A percentile compares a stretch with the other conserved stretches of the same genome.
phyloP scores from a whole-genome alignment of 2,113 vertebrate species.

The Micronycteris hirsuta region DNA sequence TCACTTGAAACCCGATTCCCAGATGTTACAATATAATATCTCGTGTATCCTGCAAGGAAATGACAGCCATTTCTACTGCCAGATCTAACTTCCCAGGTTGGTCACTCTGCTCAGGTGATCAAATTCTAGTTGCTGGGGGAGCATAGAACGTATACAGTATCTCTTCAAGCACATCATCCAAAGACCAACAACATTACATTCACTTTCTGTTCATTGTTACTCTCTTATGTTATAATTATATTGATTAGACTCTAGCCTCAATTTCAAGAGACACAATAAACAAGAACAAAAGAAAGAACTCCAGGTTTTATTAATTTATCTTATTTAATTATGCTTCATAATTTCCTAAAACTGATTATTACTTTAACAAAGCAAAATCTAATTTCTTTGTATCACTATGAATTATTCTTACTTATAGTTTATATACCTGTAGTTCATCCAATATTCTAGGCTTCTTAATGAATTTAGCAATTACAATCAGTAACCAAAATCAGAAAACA shows the following conservation, averaged over 20 bases:
- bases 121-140: neutral
- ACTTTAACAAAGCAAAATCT: neutral
- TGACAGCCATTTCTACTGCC: neutral
- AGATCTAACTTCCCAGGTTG: neutral
- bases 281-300: neutral
- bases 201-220: neutral
- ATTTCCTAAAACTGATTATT: neutral
- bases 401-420: neutral
- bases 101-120: neutral
- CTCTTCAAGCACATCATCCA: neutral
- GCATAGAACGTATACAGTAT: neutral
- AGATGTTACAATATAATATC: neutral
- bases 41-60: neutral
- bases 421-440: neutral
- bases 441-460: neutral
- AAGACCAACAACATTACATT: neutral
- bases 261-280: neutral
- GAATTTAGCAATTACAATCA: neutral
- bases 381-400: neutral
- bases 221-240: neutral
- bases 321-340: neutral
- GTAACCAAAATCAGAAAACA: conserved; percentile 4
- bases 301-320: neutral
- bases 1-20: neutral
- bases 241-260: neutral